These are phyloP conservation scores for Anhinga rufa DNA, from an alignment of 2,113 vertebrate species.

Conservation along the genomic window DNA sequence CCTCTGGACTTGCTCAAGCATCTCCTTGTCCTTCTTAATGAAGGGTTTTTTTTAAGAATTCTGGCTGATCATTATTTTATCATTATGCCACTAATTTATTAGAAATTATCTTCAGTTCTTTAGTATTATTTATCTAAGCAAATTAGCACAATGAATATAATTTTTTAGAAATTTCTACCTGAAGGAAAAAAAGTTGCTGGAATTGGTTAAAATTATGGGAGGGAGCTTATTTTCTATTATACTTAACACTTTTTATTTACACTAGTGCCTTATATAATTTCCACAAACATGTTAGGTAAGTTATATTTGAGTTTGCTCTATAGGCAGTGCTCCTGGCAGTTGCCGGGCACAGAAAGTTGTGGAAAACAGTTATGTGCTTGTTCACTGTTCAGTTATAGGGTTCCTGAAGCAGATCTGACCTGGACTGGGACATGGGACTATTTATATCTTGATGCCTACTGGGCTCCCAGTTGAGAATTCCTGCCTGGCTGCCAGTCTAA, in stretches of 20 bases:
- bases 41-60: neutral
- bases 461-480: slow-evolving; percentile 1
- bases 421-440: neutral
- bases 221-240: neutral
- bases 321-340: neutral
- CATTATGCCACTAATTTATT: neutral
- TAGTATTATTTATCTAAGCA: neutral
- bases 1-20: no score
- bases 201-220: neutral
- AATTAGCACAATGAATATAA: neutral
- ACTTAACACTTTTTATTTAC: neutral
- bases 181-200: neutral
- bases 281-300: neutral
- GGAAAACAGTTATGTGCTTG: neutral
- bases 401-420: neutral
- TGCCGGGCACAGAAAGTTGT: neutral
- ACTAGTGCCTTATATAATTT: neutral
- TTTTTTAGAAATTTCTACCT: neutral
- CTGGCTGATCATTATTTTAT: neutral
- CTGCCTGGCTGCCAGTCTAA: neutral
- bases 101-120: neutral
- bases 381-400: neutral
- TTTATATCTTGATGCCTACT: slow-evolving; percentile 23
- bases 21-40: no score
- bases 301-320: neutral